Base-by-base conservation (phyloP, 2,797 vertebrate species). In the Spinus olivaceus region DNA sequence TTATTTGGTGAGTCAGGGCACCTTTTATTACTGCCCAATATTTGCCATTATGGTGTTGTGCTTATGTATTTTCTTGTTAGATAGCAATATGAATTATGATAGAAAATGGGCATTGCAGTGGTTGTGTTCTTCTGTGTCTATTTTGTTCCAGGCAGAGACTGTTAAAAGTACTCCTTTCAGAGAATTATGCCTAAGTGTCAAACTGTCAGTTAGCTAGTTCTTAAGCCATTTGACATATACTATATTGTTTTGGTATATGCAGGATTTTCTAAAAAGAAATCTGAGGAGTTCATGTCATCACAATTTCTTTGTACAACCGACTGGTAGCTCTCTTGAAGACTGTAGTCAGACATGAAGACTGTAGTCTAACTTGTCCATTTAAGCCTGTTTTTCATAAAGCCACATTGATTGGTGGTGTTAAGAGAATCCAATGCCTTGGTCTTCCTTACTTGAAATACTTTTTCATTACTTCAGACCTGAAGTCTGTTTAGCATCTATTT, bases 151-250 rank as follows among this genome's bases (percentile, higher is more conserved):
- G 42, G 41, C 32, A 76, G 77, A 72, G 35, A 51, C 51, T 76
- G 77, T 56, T 92, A 77, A 90, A 94, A 90, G 70, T 12, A 20
- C 8, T 30, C 35, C 56, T 81, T 86, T 50, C 49, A 60, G 74
- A 79, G 47, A 86, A 84, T 56, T 81, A 65, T 67, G 60, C 56
- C 65, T 35, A 78, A 90, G 91, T 92, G 93, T 81, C 93, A 94
- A 92, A 30, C 80, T 86, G 86, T 95, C 80, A 90, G 77, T 92
- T 86, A 86, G 67, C 41, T 53, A 46, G 70, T 82, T 95, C 83
- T 86, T 97, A 95, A 90, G 88, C 74, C 81, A 20, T 81, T 88
- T 94, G 93, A 96, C 86, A 37, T 60, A 49, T 60, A 63, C 77
- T 81, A 79, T 92, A 93, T 90, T 93, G 80, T 92, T 92, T 42